Evolutionary conservation across 2,888 invertebrate genomes (phyloP), one percentile per base, ranked within the genome.

Genomic region (Patella depressa): DNA sequence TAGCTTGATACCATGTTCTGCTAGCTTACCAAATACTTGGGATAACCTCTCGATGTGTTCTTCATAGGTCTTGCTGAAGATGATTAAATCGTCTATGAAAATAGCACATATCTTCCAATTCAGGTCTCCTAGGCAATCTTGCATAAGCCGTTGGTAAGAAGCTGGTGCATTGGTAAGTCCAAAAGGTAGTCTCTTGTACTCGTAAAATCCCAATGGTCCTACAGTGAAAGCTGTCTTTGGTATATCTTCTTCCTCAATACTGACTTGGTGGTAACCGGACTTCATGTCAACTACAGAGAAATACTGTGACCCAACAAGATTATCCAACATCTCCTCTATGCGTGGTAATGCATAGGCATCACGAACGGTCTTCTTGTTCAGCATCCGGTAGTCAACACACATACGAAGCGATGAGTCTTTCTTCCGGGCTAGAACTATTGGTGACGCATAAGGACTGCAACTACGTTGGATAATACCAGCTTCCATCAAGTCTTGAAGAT

Each of bases 291-390:
- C 15, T n/a, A 59, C 59, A 59, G 59, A 59, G 59, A 59, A 75
- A 57, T 29, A 75, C 14, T 19, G 65, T 14, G 54, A 7, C 17
- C 78, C 78, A 11, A 53, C 17, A 3, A 78, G 45, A 12, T 53
- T 24, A 24, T 78, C 78, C 59, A 78, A 54, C 12, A 57, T 19
- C 19, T 78, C 74, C 24, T 78, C 74, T 15, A 78, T 29, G 15
- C 75, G 53, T 14, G 78, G 78, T 54, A 75, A 70, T 11, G 69
- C 53, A 45, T 69, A 75, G 5, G 74, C 70, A 57, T 78, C 78
- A 54, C 69, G 24, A 15, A 78, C 29, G 9, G 78, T 78, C 29
- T 34, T 70, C 14, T 69, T 34, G n/a, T 78, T 78, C 12, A 78
- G 29, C 34, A 59, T 54, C 11, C 78, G 75, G 19, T 53, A 70